Percentiles rank a stretch among this genome's conserved stretches.
phyloP scores from a whole-genome alignment of 1,140 invertebrate genomes.

The Eueides isabella region DNA sequence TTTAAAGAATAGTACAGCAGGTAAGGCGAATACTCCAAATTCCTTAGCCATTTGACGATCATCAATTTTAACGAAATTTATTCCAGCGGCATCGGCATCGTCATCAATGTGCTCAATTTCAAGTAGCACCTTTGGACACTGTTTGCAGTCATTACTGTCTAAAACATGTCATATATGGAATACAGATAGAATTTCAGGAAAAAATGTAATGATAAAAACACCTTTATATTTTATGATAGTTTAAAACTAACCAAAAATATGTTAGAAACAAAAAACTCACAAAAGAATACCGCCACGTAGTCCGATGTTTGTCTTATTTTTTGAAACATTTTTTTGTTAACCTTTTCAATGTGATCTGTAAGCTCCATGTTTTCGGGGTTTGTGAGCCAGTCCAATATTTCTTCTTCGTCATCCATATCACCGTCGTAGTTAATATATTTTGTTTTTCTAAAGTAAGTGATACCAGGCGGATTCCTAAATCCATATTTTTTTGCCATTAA shows the following conservation, averaged over 20 bases:
- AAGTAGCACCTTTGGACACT: slow-evolving; percentile 92
- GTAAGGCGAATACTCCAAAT: slow-evolving; percentile 93
- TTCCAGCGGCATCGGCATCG: slow-evolving; percentile 94
- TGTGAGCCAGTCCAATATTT: slow-evolving; percentile 96
- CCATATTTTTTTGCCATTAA: slow-evolving; percentile 98
- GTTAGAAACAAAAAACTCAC: slow-evolving; percentile 84
- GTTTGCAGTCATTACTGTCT: slow-evolving; percentile 97
- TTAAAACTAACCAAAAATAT: not conserved
- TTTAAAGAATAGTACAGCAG: slow-evolving; percentile 95
- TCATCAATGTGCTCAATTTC: slow-evolving; percentile 97
- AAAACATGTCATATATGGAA: slow-evolving; percentile 82
- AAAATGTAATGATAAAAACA: not conserved
- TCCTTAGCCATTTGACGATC: slow-evolving; percentile 94
- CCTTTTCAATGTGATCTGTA: slow-evolving; percentile 95
- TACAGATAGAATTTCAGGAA: slow-evolving; percentile 47
- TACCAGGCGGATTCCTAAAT: slow-evolving; percentile 92
- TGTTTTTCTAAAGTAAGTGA: slow-evolving; percentile 95
- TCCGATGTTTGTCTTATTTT: slow-evolving; percentile 95
- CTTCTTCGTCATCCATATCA: slow-evolving; percentile 96
- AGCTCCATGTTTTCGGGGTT: slow-evolving; percentile 97
- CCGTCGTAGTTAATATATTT: slow-evolving; percentile 96
- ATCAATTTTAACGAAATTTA: slow-evolving; percentile 96
- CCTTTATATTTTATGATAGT: not conserved
- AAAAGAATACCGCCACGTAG: slow-evolving; percentile 97
- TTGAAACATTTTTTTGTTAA: slow-evolving; percentile 96